phyloP scores from a whole-genome alignment of 2,797 vertebrate genomes.

The Moxostoma hubbsi region DNA sequence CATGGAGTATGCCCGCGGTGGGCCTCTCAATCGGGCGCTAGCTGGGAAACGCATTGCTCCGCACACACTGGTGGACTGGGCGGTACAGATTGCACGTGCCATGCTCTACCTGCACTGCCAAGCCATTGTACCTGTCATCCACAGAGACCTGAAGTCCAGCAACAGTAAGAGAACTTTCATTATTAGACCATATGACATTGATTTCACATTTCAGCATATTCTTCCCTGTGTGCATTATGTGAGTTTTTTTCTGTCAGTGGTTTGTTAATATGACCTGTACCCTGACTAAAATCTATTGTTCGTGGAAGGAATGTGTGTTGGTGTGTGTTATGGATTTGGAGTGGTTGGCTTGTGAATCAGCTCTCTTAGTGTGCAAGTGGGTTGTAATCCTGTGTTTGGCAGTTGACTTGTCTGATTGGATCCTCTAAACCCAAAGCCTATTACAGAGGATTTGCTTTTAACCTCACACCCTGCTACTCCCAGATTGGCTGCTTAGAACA shows the following conservation, averaged over 20 bases:
- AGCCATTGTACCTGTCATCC: slow-evolving; percentile 94
- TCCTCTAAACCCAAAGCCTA: slow-evolving; percentile 79
- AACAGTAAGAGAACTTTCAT: slow-evolving; percentile 87
- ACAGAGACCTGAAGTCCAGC: slow-evolving; percentile 97
- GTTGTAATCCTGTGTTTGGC: slow-evolving; percentile 68
- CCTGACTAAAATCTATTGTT: neutral
- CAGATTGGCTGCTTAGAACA: slow-evolving; percentile 62
- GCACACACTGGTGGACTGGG: slow-evolving; percentile 96
- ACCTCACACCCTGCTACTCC: slow-evolving; percentile 58
- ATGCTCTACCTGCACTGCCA: slow-evolving; percentile 95
- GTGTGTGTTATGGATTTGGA: slow-evolving; percentile 39
- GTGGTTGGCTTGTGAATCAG: slow-evolving; percentile 57
- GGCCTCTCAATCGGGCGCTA: slow-evolving; percentile 90
- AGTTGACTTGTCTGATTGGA: slow-evolving; percentile 68
- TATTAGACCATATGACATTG: neutral
- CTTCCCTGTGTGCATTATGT: no score
- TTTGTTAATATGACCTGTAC: no score
- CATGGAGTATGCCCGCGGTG: slow-evolving; percentile 95
- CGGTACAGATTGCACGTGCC: slow-evolving; percentile 92
- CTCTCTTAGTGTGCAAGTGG: slow-evolving; percentile 61
- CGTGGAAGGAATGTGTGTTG: neutral
- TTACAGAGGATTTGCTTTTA: slow-evolving; percentile 74
- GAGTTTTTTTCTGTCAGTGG: no score
- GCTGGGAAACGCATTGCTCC: slow-evolving; percentile 94
- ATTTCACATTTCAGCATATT: neutral